Percentiles rank a stretch among this genome's conserved stretches.
Evolutionary conservation across 2,797 vertebrate species (phyloP).

Genomic region (Pseudochaenichthys georgianus): DNA sequence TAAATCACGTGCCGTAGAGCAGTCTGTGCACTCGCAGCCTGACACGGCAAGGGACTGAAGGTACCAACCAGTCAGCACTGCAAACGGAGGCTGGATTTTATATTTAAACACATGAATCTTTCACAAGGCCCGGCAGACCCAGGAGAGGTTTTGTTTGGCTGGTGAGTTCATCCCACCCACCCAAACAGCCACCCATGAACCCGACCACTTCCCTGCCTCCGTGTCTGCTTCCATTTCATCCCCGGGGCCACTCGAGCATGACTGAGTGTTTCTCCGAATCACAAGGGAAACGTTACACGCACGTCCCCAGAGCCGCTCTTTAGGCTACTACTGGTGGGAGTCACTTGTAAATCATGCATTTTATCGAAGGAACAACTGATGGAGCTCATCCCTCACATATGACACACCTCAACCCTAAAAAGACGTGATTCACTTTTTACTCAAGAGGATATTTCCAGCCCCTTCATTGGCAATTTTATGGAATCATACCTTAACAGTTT

Average conservation of each 20-base stretch:
- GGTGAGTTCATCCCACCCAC: conserved; percentile 40
- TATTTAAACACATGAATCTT: conserved; percentile 76
- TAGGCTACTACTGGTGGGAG: conserved; percentile 11
- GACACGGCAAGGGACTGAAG: conserved; percentile 2
- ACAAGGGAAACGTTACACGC: conserved; percentile 28
- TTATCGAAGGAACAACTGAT: conserved; percentile 23
- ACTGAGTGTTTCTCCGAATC: conserved; percentile 57
- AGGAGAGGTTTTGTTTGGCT: conserved; percentile 22
- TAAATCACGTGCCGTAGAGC: background rate
- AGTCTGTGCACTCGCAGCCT: background rate
- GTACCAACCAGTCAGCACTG: conserved; percentile 20
- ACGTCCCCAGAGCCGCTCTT: conserved; percentile 34
- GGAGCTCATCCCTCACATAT: background rate
- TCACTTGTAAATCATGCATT: conserved; percentile 47
- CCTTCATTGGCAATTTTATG: background rate
- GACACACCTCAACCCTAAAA: background rate
- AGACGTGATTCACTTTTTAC: background rate
- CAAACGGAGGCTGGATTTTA: conserved; percentile 46
- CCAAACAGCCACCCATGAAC: conserved; percentile 41
- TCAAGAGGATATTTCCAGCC: background rate
- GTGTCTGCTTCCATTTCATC: conserved; percentile 68
- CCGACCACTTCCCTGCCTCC: background rate
- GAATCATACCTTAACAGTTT: conserved; percentile 1
- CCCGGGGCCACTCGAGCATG: conserved; percentile 70
- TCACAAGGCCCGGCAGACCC: conserved; percentile 58